Conservation (phyloP, 2,888 invertebrate genomes). For the Griposia aprilina region DNA sequence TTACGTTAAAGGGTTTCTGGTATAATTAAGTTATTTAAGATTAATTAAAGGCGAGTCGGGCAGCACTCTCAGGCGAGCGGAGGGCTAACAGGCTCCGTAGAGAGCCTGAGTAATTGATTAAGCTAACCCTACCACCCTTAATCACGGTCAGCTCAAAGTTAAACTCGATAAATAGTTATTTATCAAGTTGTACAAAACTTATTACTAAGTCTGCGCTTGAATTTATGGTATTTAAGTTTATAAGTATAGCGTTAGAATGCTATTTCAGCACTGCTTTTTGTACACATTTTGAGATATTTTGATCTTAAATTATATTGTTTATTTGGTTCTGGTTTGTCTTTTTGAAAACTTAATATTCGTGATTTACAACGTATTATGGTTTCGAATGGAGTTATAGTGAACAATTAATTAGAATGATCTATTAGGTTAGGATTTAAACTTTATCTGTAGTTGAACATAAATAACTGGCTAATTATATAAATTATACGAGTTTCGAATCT, state of each 20-base stretch:
- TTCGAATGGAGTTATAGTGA: constrained; percentile 11
- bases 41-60: constrained; percentile 79
- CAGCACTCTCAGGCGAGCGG: constrained; percentile 67
- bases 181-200: constrained; percentile 78
- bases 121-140: constrained; percentile 81
- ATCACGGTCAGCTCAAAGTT: constrained; percentile 80
- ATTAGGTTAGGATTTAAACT: constrained; percentile 55
- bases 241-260: constrained; percentile 17
- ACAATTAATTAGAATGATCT: constrained; percentile 48
- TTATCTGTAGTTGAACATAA: constrained; percentile 56
- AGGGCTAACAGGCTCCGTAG: constrained; percentile 73
- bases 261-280: constrained; percentile 14
- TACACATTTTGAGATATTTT: constrained; percentile 7
- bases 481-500: constrained; percentile 67
- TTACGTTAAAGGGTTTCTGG: constrained; percentile 71
- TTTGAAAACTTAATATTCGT: constrained; percentile 28
- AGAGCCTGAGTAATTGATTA: constrained; percentile 86
- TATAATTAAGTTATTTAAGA: constrained; percentile 85
- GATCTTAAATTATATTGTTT: constrained; percentile 23
- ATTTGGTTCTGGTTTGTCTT: constrained; percentile 33
- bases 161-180: constrained; percentile 79
- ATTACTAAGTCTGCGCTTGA: constrained; percentile 64
- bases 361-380: constrained; percentile 34
- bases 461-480: constrained; percentile 62
- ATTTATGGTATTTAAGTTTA: constrained; percentile 52